These are phyloP conservation scores for Eupithecia inturbata DNA, from an alignment of 2,888 invertebrate genomes.

Conservation along the genomic window DNA sequence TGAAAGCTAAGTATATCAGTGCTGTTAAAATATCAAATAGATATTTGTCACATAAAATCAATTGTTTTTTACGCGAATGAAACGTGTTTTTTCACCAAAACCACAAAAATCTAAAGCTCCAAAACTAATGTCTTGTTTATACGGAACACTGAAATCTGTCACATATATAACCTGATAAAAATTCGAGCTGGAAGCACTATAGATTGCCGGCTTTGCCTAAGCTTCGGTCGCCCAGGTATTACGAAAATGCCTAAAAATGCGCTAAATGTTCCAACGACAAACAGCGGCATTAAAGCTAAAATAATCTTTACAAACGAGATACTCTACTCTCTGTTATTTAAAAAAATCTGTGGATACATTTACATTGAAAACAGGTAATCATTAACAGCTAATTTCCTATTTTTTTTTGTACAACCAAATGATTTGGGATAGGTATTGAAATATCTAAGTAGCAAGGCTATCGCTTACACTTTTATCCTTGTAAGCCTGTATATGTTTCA, in stretches of 20 bases:
- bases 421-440: neutral
- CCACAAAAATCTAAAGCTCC: slow-evolving; percentile 4
- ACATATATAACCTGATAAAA: slow-evolving; percentile 34
- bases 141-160: slow-evolving; percentile 19
- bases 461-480: neutral
- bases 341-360: slow-evolving; percentile 4
- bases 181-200: slow-evolving; percentile 21
- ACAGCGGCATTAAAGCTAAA: slow-evolving; percentile 28
- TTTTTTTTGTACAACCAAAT: neutral
- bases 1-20: neutral
- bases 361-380: slow-evolving; percentile 2
- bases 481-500: neutral
- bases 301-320: slow-evolving; percentile 34
- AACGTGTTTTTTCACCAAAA: neutral
- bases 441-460: neutral
- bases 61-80: neutral
- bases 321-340: slow-evolving; percentile 19
- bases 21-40: neutral
- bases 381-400: neutral
- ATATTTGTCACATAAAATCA: neutral
- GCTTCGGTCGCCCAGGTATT: slow-evolving; percentile 25
- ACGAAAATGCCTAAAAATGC: slow-evolving; percentile 29
- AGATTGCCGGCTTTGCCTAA: slow-evolving; percentile 32
- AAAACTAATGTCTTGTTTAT: slow-evolving; percentile 15
- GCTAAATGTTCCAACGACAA: slow-evolving; percentile 26